phyloP scores from a whole-genome alignment of 2,888 invertebrate species.

The Thymelicus acteon region DNA sequence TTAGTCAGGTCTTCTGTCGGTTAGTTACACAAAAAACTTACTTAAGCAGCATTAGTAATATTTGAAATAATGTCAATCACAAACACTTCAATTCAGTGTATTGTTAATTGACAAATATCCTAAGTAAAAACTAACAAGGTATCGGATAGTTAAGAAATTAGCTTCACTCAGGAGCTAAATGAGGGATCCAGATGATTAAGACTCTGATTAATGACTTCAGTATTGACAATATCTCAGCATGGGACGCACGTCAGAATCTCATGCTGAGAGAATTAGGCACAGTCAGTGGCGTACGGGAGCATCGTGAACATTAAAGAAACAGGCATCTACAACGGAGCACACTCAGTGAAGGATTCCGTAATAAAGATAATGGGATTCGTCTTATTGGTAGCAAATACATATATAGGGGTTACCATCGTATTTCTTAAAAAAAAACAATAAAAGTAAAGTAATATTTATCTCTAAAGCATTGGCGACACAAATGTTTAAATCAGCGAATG shows the following conservation, averaged over 20 bases:
- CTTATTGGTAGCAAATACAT: too few species aligned
- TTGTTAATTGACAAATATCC: not conserved
- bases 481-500: too few species aligned
- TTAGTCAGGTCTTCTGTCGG: too few species aligned
- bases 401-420: too few species aligned
- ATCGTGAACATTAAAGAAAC: conserved; percentile 10
- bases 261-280: conserved; percentile 53
- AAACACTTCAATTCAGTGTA: too few species aligned
- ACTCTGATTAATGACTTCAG: conserved; percentile 73
- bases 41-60: too few species aligned
- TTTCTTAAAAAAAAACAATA: too few species aligned
- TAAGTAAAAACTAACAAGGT: conserved; percentile 5
- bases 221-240: conserved; percentile 74
- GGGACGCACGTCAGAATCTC: conserved; percentile 69
- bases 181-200: conserved; percentile 66
- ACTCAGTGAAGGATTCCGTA: not conserved
- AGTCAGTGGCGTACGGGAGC: conserved; percentile 37
- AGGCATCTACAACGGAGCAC: not conserved
- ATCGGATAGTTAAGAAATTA: conserved; percentile 42
- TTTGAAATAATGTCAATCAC: too few species aligned
- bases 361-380: not conserved
- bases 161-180: conserved; percentile 57
- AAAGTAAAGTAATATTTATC: too few species aligned
- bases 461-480: too few species aligned
- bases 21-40: too few species aligned